Evolutionary conservation across 2,113 vertebrate species (phyloP).

Genomic region (Paradoxurus hermaphroditus): DNA sequence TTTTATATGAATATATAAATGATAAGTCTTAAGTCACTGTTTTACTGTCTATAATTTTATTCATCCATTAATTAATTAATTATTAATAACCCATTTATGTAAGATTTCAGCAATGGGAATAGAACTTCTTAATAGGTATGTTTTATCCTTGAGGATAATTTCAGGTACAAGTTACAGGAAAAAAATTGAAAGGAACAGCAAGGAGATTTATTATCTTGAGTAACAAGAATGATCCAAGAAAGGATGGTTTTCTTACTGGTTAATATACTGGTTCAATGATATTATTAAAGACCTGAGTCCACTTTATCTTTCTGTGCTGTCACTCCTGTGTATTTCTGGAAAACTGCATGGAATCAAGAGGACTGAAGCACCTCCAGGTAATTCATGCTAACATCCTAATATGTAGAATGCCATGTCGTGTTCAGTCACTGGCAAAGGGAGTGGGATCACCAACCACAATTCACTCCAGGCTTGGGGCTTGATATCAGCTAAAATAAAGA

Average conservation of each 20-base stretch:
- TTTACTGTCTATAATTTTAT: neutral
- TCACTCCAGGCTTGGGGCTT: neutral
- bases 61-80: neutral
- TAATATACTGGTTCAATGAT: neutral
- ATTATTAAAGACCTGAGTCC: neutral
- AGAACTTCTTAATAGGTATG: neutral
- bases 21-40: neutral
- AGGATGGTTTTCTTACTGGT: neutral
- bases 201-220: neutral
- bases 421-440: neutral
- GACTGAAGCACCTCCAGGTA: rapidly evolving
- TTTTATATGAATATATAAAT: neutral
- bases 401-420: neutral
- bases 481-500: neutral
- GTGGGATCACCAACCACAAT: neutral
- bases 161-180: neutral
- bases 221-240: neutral
- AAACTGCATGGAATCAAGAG: neutral
- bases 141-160: neutral
- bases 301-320: neutral
- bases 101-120: neutral
- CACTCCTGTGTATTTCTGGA: neutral
- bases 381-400: neutral
- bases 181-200: neutral
- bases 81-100: neutral